Base-by-base conservation (phyloP, 2,113 vertebrate genomes). In the Capreolus pygargus region DNA sequence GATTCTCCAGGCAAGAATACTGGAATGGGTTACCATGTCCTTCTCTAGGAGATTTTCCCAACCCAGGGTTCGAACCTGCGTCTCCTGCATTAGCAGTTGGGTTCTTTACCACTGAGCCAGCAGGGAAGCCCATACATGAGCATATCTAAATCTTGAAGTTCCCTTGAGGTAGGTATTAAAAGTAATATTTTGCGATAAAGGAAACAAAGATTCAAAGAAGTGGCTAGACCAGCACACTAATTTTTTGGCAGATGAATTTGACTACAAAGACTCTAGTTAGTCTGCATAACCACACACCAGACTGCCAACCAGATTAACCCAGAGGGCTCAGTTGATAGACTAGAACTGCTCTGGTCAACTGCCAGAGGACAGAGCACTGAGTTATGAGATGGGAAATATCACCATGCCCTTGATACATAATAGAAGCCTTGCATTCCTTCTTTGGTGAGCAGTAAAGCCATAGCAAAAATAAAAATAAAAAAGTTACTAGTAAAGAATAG, bases 391-490 rank as follows among this genome's bases (percentile, higher is more conserved):
- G 10, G 12, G 12, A 67, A 47, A 67, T 92, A 61, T 76, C 43
- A 86, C 7, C 0, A 6, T 82, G 33, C 11, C 36, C 84, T 97
- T 89, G 55, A 78, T 58, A 76, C 45, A 55, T 74, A 47, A 43
- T 39, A 91, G 70, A 95, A 96, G 36, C 15, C 23, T 95, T 5
- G 6, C 2, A 64, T 58, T 81, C 45, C 28, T 78, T 64, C 58
- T 96, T 55, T 87, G 86, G n/a, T 92, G 79, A 88, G 85, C 50
- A 64, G 43, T 55, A 83, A 94, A 91, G 45, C 54, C 76, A 52
- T 33, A 91, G 58, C 30, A 95, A 94, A 88, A 76, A 76, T 87
- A 61, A 86, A 87, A 95, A 81, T 87, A 97, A 15, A 54, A 96
- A 88, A 45, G 36, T 91, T 92, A 52, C 81, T 78, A 83, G 33